phyloP scores from a whole-genome alignment of 2,888 invertebrate genomes.

The Branchinecta sandiegonensis region DNA sequence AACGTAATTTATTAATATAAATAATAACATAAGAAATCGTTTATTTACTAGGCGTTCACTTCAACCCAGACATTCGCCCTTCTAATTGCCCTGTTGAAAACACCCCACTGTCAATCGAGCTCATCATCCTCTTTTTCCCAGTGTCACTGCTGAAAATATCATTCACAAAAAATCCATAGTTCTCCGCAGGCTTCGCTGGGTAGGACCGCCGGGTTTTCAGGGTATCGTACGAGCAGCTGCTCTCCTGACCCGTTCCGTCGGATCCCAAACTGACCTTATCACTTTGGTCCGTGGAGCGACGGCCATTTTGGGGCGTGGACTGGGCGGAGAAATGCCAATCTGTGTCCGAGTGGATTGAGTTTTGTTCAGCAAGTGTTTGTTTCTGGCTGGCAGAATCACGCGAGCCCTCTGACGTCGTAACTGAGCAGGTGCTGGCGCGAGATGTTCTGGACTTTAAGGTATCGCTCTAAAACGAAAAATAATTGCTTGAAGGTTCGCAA shows the following conservation, averaged over 20 bases:
- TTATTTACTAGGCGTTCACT: too few species aligned
- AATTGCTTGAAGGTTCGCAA: too few species aligned
- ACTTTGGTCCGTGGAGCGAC: neutral
- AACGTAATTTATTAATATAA: too few species aligned
- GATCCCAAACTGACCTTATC: conserved; percentile 20
- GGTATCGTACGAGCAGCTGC: conserved; percentile 8
- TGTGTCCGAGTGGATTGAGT: neutral
- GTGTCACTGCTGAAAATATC: neutral
- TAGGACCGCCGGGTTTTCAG: conserved; percentile 8
- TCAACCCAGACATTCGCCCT: neutral
- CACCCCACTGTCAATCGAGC: conserved; percentile 8
- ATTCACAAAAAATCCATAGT: conserved; percentile 14
- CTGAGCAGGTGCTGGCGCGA: neutral
- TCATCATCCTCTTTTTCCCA: neutral
- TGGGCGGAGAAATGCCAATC: conserved; percentile 10
- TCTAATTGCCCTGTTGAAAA: neutral
- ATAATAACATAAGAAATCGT: too few species aligned
- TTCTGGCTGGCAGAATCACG: neutral
- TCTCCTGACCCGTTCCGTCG: conserved; percentile 19
- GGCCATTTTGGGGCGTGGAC: neutral
- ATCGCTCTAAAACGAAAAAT: too few species aligned
- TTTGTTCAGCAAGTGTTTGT: conserved; percentile 2
- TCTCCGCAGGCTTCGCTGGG: neutral
- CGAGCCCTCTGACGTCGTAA: neutral
- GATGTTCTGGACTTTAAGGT: neutral